A percentile compares a stretch with the other conserved stretches of the same genome.
Evolutionary conservation across 2,797 vertebrate genomes (phyloP).

Genomic region (Protosalanx chinensis): DNA sequence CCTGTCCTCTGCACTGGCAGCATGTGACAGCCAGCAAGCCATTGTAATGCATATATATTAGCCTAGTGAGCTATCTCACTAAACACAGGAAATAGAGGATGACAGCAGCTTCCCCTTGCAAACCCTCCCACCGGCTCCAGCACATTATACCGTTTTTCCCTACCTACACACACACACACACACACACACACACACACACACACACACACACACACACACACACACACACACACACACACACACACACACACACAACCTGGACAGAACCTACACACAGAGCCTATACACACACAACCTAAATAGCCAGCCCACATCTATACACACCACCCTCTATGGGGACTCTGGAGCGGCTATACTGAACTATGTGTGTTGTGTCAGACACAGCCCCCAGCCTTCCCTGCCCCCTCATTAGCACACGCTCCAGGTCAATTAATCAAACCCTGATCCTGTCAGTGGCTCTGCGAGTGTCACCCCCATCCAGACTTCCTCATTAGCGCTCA

Average conservation of each 20-base stretch:
- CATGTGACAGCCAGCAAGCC: conserved; percentile 11
- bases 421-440: conserved; percentile 64
- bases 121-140: conserved; percentile 32
- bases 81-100: conserved; percentile 45
- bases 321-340: conserved; percentile 49
- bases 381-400: conserved; percentile 42
- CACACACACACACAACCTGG: too few relatives aligned
- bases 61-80: conserved; percentile 36
- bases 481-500: conserved; percentile 51
- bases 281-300: background rate
- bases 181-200: conserved; percentile 32
- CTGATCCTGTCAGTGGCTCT: conserved; percentile 46
- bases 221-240: too few relatives aligned
- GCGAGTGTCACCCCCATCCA: conserved; percentile 37
- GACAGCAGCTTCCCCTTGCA: conserved; percentile 49
- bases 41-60: conserved; percentile 47
- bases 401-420: conserved; percentile 65
- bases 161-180: conserved; percentile 39
- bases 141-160: background rate
- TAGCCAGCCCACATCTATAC: background rate
- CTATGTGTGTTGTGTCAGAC: conserved; percentile 38
- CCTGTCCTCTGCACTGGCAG: conserved; percentile 4
- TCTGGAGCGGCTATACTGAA: conserved; percentile 43
- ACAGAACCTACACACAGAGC: background rate
- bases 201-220: too few relatives aligned